phyloP scores from a whole-genome alignment of 1,140 invertebrate species.

The Formica selysi region DNA sequence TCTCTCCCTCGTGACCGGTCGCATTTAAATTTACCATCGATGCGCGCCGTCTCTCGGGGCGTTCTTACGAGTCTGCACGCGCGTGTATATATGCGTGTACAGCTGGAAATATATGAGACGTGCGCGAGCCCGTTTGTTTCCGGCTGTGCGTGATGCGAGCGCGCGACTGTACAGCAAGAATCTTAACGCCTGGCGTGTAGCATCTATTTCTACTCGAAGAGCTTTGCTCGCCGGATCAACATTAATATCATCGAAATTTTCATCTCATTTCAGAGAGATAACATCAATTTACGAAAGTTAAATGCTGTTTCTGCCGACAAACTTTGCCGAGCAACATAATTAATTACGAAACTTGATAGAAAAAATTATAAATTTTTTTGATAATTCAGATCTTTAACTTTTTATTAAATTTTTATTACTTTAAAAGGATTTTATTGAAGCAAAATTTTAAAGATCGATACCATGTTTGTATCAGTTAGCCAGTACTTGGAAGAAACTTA shows the following conservation, averaged over 20 bases:
- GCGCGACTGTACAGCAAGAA: conserved; percentile 67
- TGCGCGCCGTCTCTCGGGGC: conserved; percentile 52
- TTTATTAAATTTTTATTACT: conserved; percentile 4
- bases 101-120: conserved; percentile 73
- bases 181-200: conserved; percentile 59
- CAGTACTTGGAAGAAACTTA: not conserved
- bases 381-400: not conserved
- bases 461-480: not conserved
- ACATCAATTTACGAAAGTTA: conserved; percentile 48
- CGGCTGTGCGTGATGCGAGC: conserved; percentile 63
- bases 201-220: conserved; percentile 70
- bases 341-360: not conserved
- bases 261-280: conserved; percentile 54
- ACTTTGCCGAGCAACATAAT: not conserved
- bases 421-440: not conserved
- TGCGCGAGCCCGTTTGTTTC: conserved; percentile 69
- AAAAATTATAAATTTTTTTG: not conserved
- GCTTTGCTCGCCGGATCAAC: conserved; percentile 47
- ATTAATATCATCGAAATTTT: conserved; percentile 55
- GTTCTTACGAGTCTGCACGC: conserved; percentile 20
- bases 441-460: not conserved
- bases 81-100: conserved; percentile 19
- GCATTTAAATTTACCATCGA: conserved; percentile 75
- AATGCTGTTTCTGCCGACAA: not conserved
- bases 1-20: conserved; percentile 64